These are phyloP conservation scores for Latrodectus hesperus DNA, from an alignment of 2,888 invertebrate species.

Conservation along the genomic window DNA sequence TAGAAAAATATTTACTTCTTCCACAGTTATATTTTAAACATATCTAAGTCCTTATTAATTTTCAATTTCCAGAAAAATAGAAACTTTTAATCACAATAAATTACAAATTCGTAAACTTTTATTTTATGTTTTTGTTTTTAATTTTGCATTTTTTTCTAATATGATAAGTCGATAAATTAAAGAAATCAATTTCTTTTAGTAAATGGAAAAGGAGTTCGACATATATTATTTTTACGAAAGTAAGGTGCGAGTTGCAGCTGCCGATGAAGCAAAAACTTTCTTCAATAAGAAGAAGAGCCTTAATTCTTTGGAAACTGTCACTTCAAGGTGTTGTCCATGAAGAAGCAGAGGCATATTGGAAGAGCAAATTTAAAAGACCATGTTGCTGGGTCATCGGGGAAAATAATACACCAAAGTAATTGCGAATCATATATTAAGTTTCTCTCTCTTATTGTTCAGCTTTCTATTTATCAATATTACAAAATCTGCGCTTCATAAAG, in stretches of 20 bases:
- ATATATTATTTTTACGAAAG: background rate
- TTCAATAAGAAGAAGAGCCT: background rate
- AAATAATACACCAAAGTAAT: conserved; percentile 6
- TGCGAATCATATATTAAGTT: conserved; percentile 14
- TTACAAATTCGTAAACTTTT: too few species aligned
- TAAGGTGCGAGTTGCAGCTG: background rate
- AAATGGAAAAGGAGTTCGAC: background rate
- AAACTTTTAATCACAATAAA: too few species aligned
- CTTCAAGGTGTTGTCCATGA: background rate
- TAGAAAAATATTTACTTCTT: too few species aligned
- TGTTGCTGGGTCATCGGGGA: background rate
- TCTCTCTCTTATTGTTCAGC: background rate
- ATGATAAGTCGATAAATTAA: background rate
- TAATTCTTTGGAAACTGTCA: background rate
- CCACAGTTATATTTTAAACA: too few species aligned
- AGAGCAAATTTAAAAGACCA: background rate
- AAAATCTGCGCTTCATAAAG: too few species aligned
- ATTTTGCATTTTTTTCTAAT: too few species aligned
- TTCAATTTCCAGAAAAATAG: too few species aligned
- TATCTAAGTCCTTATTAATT: too few species aligned
- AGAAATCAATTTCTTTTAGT: background rate
- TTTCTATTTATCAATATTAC: too few species aligned
- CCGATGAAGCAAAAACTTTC: background rate
- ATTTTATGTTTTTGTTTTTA: too few species aligned
- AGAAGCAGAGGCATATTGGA: background rate